These are phyloP conservation scores for Myocastor coypus DNA, from an alignment of 2,113 vertebrate genomes.

Conservation along the genomic window DNA sequence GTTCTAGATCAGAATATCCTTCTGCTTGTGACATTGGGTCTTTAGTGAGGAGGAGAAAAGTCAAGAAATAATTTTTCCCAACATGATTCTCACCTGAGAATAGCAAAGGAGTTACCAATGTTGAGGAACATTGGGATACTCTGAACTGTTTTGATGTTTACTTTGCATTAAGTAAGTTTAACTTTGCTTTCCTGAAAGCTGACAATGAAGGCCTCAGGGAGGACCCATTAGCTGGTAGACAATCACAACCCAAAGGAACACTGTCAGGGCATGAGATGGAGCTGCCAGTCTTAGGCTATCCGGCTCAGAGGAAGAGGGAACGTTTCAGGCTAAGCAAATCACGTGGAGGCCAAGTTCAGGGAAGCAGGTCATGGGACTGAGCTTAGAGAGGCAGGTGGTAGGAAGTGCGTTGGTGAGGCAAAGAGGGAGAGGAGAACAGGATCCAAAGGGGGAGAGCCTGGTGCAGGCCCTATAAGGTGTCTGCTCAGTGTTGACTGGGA, in stretches of 20 bases:
- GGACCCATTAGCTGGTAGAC: not conserved
- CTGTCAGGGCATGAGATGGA: not conserved
- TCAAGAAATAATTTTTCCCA: not conserved
- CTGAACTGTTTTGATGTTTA: not conserved
- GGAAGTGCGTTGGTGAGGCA: not conserved
- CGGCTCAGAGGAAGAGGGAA: not conserved
- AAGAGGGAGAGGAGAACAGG: not conserved
- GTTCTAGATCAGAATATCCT: conserved; percentile 12
- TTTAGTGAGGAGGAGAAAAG: not conserved
- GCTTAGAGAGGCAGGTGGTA: not conserved
- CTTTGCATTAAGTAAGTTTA: not conserved
- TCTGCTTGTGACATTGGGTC: not conserved
- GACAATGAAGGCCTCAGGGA: not conserved
- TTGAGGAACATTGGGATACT: not conserved
- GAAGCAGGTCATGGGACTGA: not conserved
- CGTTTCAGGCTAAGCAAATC: not conserved
- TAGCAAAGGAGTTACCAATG: not conserved
- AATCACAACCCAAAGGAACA: not conserved
- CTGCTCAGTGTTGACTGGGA: not conserved
- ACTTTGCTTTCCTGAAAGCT: not conserved
- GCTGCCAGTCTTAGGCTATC: not conserved
- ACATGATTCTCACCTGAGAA: not conserved
- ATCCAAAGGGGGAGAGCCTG: not conserved
- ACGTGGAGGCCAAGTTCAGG: not conserved
- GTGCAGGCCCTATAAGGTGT: not conserved